Evolutionary conservation across 2,797 vertebrate genomes (phyloP).

Genomic region (Parauchenoglanis punctatus): DNA sequence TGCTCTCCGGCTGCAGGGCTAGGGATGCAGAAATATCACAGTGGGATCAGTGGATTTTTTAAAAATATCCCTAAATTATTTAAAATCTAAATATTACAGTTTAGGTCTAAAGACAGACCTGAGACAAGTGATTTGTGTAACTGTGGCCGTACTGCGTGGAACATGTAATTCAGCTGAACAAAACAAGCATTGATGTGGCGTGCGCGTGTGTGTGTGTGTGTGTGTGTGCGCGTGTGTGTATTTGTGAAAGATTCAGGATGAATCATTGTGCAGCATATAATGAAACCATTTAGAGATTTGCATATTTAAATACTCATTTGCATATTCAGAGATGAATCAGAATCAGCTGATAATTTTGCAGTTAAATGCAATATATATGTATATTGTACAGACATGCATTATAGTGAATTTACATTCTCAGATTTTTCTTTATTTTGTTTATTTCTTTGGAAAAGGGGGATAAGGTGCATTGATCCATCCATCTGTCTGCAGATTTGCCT

Average conservation of each 20-base stretch:
- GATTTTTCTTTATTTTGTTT: not conserved
- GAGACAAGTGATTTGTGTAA: too few relatives aligned
- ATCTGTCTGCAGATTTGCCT: too few relatives aligned
- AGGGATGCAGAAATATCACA: too few relatives aligned
- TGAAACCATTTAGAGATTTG: not conserved
- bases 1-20: not conserved
- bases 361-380: not conserved
- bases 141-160: not conserved
- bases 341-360: not conserved
- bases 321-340: not conserved
- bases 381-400: not conserved
- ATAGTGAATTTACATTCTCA: not conserved
- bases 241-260: too few relatives aligned
- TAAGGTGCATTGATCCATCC: not conserved
- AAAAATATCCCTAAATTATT: too few relatives aligned
- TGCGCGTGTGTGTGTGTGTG: too few relatives aligned
- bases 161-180: not conserved
- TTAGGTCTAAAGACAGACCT: not conserved
- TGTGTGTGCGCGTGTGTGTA: not conserved
- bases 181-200: not conserved
- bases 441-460: not conserved
- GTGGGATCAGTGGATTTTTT: too few relatives aligned
- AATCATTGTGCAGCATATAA: not conserved
- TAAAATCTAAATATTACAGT: not conserved
- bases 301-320: not conserved